Evolutionary conservation across 2,113 vertebrate genomes (phyloP).

Genomic region (Nibea coibor): DNA sequence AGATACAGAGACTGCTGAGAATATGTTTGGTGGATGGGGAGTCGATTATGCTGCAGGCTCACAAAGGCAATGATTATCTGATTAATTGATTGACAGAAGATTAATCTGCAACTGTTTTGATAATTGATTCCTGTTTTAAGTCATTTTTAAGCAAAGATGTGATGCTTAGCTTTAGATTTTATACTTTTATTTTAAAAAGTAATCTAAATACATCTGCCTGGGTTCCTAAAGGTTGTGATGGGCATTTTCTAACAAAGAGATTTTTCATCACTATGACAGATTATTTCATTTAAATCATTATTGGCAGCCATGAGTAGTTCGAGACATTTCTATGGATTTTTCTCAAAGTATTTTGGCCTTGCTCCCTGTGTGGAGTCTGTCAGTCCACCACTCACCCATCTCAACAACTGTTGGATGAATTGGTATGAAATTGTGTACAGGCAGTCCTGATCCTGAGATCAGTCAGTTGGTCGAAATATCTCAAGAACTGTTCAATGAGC

Average conservation of each 20-base stretch:
- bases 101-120: neutral
- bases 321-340: neutral
- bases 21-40: neutral
- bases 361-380: neutral
- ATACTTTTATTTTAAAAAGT: too few relatives aligned
- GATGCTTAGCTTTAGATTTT: neutral
- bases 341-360: neutral
- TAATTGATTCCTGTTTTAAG: neutral
- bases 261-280: neutral
- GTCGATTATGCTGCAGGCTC: neutral
- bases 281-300: neutral
- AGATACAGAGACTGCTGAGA: constrained; percentile 2
- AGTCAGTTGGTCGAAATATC: too few relatives aligned
- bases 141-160: neutral
- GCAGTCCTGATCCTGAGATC: too few relatives aligned
- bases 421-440: neutral
- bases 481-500: too few relatives aligned
- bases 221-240: neutral
- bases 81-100: neutral
- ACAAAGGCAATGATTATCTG: neutral
- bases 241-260: neutral
- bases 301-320: neutral
- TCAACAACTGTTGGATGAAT: neutral
- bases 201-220: neutral
- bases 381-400: neutral